Conservation (phyloP, 1,140 invertebrate species). For the Platyura marginata region DNA sequence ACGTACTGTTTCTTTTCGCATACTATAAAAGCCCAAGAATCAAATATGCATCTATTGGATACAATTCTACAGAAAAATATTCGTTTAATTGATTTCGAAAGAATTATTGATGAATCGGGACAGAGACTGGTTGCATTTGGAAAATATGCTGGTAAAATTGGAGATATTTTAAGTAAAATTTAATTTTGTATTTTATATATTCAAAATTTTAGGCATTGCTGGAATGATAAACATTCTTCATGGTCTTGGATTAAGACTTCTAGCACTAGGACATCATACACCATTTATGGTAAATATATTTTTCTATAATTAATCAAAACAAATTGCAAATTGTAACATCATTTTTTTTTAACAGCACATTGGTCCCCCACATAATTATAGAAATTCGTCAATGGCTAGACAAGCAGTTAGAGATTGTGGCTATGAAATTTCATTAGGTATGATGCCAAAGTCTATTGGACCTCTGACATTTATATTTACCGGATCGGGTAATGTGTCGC, state of each 20-base stretch:
- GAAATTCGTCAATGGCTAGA: conserved; percentile 90
- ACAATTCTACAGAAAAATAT: conserved; percentile 94
- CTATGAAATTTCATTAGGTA: conserved; percentile 91
- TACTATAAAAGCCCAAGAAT: conserved; percentile 97
- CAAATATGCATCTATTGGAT: conserved; percentile 94
- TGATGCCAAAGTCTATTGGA: conserved; percentile 96
- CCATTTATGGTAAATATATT: conserved; percentile 77
- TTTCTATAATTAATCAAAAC: neutral
- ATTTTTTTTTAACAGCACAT: conserved; percentile 77
- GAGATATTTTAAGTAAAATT: neutral
- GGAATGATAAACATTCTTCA: conserved; percentile 99
- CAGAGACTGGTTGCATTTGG: conserved; percentile 94
- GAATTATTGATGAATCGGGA: conserved; percentile 74
- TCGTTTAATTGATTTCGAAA: conserved; percentile 93
- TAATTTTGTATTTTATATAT: too few species aligned
- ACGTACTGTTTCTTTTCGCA: conserved; percentile 99
- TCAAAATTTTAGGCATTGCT: conserved; percentile 82
- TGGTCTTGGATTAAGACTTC: conserved; percentile 78
- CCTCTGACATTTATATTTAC: conserved; percentile 97
- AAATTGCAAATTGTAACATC: neutral
- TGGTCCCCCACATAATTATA: conserved; percentile 94
- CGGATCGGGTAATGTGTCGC: conserved; percentile 70
- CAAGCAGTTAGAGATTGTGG: conserved; percentile 95
- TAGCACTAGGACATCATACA: conserved; percentile 95
- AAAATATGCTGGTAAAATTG: conserved; percentile 57